phyloP scores from a whole-genome alignment of 2,113 vertebrate genomes.

The Microtus ochrogaster region DNA sequence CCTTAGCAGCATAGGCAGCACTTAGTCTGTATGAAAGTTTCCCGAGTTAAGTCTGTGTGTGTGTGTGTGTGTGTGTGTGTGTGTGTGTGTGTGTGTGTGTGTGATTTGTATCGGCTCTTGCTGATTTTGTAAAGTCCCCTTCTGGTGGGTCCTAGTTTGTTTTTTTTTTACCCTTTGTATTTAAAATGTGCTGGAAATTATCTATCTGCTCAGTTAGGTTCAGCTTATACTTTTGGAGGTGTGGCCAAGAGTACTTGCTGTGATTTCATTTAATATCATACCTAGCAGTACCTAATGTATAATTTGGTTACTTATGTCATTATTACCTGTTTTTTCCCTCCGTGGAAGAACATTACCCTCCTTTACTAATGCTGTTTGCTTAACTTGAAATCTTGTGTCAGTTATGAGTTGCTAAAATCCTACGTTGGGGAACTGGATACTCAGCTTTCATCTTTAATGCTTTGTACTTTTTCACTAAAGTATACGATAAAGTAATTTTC shows the following conservation, averaged over 20 bases:
- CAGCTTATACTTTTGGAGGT: not conserved
- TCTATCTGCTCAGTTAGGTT: not conserved
- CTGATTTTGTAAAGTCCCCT: not conserved
- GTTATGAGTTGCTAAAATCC: constrained; percentile 22
- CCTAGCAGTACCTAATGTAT: not conserved
- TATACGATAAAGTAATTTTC: constrained; percentile 16
- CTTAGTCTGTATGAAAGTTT: not conserved
- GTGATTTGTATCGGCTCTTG: not conserved
- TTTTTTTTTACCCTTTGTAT: not conserved
- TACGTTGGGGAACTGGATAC: not conserved
- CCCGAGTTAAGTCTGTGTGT: not conserved
- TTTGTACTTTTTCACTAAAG: constrained; percentile 19
- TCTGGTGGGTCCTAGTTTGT: not conserved
- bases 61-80: not conserved
- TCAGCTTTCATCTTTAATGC: constrained; percentile 20
- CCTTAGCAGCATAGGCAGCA: not conserved
- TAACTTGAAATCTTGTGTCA: not conserved
- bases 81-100: not conserved
- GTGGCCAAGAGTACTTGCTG: not conserved
- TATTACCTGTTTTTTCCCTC: constrained; percentile 38
- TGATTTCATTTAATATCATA: not conserved
- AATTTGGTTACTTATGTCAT: constrained; percentile 33
- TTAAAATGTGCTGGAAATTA: not conserved
- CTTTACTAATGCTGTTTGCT: not conserved
- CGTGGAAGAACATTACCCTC: not conserved